Conservation (phyloP, 2,113 vertebrate genomes). For the Speoplatyrhinus poulsoni region DNA sequence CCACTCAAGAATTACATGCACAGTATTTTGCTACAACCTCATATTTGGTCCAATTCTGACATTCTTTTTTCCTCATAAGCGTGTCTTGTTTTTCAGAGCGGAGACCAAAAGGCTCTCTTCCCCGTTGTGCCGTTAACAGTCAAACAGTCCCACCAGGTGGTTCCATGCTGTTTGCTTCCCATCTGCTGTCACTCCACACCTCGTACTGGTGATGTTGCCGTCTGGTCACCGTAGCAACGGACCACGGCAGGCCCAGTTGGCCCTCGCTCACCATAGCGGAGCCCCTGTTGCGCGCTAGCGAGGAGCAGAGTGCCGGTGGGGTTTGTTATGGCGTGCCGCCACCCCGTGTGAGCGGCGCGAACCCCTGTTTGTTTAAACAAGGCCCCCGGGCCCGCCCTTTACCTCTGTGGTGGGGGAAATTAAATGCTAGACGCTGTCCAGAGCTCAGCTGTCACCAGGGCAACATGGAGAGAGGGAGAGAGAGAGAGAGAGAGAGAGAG, state of each 20-base stretch:
- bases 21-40: too few relatives aligned
- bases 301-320: slow-evolving; percentile 58
- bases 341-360: slow-evolving; percentile 65
- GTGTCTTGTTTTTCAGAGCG: not conserved
- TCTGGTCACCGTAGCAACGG: slow-evolving; percentile 62
- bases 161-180: slow-evolving; percentile 37
- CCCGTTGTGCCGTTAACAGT: not conserved
- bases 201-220: slow-evolving; percentile 48
- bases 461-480: slow-evolving; percentile 22
- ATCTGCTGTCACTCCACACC: slow-evolving; percentile 60
- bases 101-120: not conserved
- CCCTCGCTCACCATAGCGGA: slow-evolving; percentile 17
- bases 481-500: not conserved
- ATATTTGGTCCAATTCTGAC: too few relatives aligned
- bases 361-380: slow-evolving; percentile 75
- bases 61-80: too few relatives aligned
- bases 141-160: slow-evolving; percentile 39
- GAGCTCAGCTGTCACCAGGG: slow-evolving; percentile 49
- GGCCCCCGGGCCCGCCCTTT: slow-evolving; percentile 52
- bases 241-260: slow-evolving; percentile 34
- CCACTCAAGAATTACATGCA: too few relatives aligned
- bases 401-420: slow-evolving; percentile 45
- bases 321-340: slow-evolving; percentile 74
- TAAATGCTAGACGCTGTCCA: slow-evolving; percentile 62
- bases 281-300: slow-evolving; percentile 32